A percentile compares a stretch with the other conserved stretches of the same genome.
Conservation (phyloP, 2,113 vertebrate species). For the Pluvialis apricaria region DNA sequence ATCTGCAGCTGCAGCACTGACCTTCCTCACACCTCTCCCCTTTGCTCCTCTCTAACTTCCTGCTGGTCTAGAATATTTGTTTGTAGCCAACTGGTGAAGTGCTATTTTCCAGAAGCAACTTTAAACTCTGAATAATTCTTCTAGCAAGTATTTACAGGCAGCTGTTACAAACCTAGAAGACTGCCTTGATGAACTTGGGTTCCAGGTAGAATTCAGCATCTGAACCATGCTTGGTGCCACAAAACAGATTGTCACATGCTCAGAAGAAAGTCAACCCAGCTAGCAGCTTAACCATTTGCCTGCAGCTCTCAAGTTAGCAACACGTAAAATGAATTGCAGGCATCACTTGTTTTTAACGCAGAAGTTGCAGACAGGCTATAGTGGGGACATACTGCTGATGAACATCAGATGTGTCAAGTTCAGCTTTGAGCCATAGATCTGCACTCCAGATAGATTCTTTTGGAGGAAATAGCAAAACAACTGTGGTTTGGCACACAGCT, state of each 20-base stretch:
- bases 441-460: background rate
- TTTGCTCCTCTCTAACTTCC: background rate
- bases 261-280: background rate
- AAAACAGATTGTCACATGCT: background rate
- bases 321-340: background rate
- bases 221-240: background rate
- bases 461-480: background rate
- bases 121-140: background rate
- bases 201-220: background rate
- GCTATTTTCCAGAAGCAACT: background rate
- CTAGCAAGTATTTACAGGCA: background rate
- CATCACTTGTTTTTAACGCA: background rate
- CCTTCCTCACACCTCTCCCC: constrained; percentile 1
- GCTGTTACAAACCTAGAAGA: background rate
- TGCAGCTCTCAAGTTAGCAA: background rate
- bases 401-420: background rate
- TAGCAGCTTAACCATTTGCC: background rate
- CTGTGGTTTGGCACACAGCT: background rate
- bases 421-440: background rate
- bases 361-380: background rate
- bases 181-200: background rate
- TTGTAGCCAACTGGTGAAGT: background rate
- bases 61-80: background rate
- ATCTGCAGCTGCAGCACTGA: background rate
- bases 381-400: background rate